These are phyloP conservation scores for Temnopleurus reevesii DNA, from an alignment of 53 echinoderm and acorn worm species.

Conservation along the genomic window DNA sequence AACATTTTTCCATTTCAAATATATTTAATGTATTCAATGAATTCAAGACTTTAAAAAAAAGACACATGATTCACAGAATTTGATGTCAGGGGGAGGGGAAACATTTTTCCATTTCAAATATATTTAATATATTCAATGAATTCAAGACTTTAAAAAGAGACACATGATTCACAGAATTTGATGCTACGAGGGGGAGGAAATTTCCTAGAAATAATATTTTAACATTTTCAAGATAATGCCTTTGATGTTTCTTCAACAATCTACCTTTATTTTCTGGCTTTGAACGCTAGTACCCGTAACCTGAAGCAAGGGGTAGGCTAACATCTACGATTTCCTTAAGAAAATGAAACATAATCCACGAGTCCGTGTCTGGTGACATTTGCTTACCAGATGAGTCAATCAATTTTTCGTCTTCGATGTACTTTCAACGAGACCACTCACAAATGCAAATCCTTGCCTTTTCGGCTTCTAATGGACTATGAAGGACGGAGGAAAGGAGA, in stretches of 20 bases:
- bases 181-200: too few relatives aligned
- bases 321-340: background rate
- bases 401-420: background rate
- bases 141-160: background rate
- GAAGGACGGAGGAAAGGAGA: background rate
- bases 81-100: too few relatives aligned
- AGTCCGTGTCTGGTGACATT: background rate
- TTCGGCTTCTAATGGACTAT: background rate
- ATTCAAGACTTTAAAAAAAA: background rate
- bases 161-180: background rate
- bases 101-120: too few relatives aligned
- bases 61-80: background rate
- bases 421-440: background rate
- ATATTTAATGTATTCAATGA: too few relatives aligned
- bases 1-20: too few relatives aligned
- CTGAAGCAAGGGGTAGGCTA: background rate
- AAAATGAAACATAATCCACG: conserved; percentile 4
- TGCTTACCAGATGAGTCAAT: background rate
- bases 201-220: too few relatives aligned
- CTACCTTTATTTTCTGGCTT: background rate
- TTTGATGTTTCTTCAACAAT: background rate
- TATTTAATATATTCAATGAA: too few relatives aligned
- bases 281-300: background rate
- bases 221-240: too few relatives aligned
- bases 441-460: background rate